These are phyloP conservation scores for Scrobipalpa costella DNA, from an alignment of 2,888 invertebrate genomes.

Conservation along the genomic window DNA sequence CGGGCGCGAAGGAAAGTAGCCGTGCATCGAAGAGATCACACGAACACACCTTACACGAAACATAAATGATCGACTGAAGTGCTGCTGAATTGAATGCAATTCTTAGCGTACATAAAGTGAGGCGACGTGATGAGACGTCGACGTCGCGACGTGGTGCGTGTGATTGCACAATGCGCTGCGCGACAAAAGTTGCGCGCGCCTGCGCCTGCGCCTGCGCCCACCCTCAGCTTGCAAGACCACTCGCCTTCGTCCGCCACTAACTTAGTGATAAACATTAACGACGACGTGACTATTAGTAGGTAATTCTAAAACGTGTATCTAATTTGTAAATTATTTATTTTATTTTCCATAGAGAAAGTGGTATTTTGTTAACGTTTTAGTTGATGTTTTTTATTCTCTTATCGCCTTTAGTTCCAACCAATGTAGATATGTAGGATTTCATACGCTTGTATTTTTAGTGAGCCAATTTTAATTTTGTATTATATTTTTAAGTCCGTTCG, in stretches of 20 bases:
- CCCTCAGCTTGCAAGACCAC: constrained; percentile 42
- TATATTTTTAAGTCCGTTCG: constrained; percentile 67
- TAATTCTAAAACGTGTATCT: constrained; percentile 72
- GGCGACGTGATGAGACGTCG: background rate
- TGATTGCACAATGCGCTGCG: background rate
- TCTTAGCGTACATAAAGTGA: background rate
- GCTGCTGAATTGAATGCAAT: background rate
- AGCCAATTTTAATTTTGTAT: constrained; percentile 71
- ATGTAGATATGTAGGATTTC: constrained; percentile 77
- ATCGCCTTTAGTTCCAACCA: constrained; percentile 73
- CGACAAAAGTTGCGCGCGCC: no score
- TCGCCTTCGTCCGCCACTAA: constrained; percentile 56
- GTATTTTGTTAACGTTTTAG: constrained; percentile 82
- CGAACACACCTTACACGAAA: background rate
- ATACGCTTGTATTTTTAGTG: constrained; percentile 81
- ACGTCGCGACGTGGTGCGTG: background rate
- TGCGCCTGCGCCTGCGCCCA: background rate
- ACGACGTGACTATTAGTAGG: constrained; percentile 69
- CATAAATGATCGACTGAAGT: background rate
- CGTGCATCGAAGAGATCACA: constrained; percentile 15
- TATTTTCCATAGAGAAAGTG: constrained; percentile 80
- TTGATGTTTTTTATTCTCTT: constrained; percentile 77
- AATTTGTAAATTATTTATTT: constrained; percentile 79
- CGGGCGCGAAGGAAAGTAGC: constrained; percentile 50
- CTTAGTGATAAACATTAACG: constrained; percentile 69